Evolutionary conservation across 2,888 invertebrate species (phyloP).

Genomic region (Nineta flava): DNA sequence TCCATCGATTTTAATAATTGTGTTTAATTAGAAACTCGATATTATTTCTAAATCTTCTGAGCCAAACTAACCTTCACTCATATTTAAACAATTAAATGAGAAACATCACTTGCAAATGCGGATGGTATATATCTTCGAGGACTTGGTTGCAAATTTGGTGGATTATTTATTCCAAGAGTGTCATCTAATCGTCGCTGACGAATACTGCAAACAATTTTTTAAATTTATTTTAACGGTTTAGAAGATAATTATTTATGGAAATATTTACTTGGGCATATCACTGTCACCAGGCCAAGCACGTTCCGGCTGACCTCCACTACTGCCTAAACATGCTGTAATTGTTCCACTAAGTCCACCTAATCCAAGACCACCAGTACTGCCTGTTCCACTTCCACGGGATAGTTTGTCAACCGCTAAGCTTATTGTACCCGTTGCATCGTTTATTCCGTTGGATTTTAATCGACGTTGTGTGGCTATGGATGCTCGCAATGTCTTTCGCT

Average conservation of each 20-base stretch:
- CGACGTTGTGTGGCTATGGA: slow-evolving; percentile 65
- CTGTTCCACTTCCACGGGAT: slow-evolving; percentile 22
- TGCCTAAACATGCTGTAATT: slow-evolving; percentile 21
- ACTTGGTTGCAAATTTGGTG: slow-evolving; percentile 38
- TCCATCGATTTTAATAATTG: too few relatives aligned
- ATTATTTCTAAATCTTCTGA: too few relatives aligned
- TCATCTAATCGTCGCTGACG: slow-evolving; percentile 48
- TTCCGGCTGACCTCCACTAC: slow-evolving; percentile 26
- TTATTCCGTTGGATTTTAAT: slow-evolving; percentile 63
- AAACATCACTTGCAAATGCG: slow-evolving; percentile 65
- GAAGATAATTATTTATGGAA: neutral
- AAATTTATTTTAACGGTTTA: neutral
- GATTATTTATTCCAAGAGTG: slow-evolving; percentile 28
- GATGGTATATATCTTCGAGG: slow-evolving; percentile 45
- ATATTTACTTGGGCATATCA: slow-evolving; percentile 24
- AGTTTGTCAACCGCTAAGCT: slow-evolving; percentile 60
- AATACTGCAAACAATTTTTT: slow-evolving; percentile 1
- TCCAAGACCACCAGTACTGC: slow-evolving; percentile 26
- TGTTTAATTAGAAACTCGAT: too few relatives aligned
- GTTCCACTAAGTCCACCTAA: slow-evolving; percentile 21
- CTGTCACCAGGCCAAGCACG: slow-evolving; percentile 49
- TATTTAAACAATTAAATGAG: slow-evolving; percentile 56
- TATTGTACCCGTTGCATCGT: slow-evolving; percentile 57
- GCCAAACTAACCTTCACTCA: too few relatives aligned
- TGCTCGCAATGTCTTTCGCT: slow-evolving; percentile 71